Evolutionary conservation across 1,140 invertebrate genomes (phyloP).

Genomic region (Rhyzopertha dominica): DNA sequence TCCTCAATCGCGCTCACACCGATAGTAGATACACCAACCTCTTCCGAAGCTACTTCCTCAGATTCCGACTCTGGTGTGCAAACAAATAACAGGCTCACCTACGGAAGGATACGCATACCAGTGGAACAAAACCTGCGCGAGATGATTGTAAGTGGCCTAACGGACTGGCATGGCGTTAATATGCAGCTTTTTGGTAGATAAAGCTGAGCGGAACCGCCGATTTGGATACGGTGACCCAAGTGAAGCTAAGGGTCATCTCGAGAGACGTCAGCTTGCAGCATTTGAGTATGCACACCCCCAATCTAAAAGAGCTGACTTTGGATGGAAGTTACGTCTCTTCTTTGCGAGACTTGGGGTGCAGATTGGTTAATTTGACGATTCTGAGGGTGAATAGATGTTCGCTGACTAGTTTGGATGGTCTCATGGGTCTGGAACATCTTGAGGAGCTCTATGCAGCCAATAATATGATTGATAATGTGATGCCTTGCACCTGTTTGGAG

Average conservation of each 20-base stretch:
- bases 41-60: too few relatives aligned
- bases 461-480: slow-evolving; percentile 56
- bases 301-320: slow-evolving; percentile 53
- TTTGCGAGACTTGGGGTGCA: slow-evolving; percentile 62
- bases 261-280: slow-evolving; percentile 56
- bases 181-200: slow-evolving; percentile 41
- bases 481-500: slow-evolving; percentile 51
- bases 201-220: slow-evolving; percentile 52
- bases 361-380: slow-evolving; percentile 53
- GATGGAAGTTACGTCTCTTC: slow-evolving; percentile 61
- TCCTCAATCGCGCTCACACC: too few relatives aligned
- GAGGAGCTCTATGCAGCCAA: slow-evolving; percentile 57
- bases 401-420: slow-evolving; percentile 58
- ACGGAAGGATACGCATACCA: too few relatives aligned
- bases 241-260: slow-evolving; percentile 57
- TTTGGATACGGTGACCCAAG: slow-evolving; percentile 51
- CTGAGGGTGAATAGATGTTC: slow-evolving; percentile 61
- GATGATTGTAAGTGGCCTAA: slow-evolving; percentile 47
- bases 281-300: slow-evolving; percentile 55
- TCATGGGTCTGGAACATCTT: slow-evolving; percentile 51
- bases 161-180: slow-evolving; percentile 7
- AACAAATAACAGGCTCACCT: too few relatives aligned
- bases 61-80: too few relatives aligned
- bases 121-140: slow-evolving; percentile 55
- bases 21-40: too few relatives aligned